Evolutionary conservation across 2,888 invertebrate species (phyloP).

Genomic region (Dolichomitus sp.): DNA sequence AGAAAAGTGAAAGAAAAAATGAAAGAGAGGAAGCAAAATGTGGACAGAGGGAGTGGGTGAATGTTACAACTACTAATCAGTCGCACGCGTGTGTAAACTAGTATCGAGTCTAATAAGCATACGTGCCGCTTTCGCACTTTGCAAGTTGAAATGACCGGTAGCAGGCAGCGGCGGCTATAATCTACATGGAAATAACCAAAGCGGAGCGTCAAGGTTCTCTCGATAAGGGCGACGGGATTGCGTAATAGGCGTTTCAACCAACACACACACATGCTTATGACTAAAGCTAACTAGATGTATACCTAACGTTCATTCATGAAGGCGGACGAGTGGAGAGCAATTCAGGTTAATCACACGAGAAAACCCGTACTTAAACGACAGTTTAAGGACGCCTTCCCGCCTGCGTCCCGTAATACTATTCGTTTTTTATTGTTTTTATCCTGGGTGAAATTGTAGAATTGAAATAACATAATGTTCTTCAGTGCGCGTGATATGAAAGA

Average conservation of each 20-base stretch:
- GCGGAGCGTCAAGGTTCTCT: slow-evolving; percentile 22
- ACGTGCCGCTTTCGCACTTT: slow-evolving; percentile 37
- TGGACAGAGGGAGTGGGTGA: not conserved
- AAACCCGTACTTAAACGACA: slow-evolving; percentile 28
- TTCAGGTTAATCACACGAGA: slow-evolving; percentile 61
- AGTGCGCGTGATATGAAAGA: not conserved
- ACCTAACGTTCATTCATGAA: slow-evolving; percentile 42
- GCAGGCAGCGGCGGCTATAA: slow-evolving; percentile 7
- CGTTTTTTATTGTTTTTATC: not conserved
- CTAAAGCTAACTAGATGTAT: slow-evolving; percentile 9
- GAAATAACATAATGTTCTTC: too few species aligned
- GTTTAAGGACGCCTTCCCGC: slow-evolving; percentile 20
- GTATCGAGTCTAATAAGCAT: slow-evolving; percentile 33
- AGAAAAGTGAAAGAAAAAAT: too few species aligned
- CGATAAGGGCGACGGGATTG: slow-evolving; percentile 55
- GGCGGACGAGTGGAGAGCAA: slow-evolving; percentile 46
- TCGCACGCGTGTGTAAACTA: slow-evolving; percentile 28
- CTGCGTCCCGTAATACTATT: slow-evolving; percentile 15
- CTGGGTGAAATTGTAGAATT: too few species aligned
- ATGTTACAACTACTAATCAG: not conserved
- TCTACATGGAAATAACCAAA: slow-evolving; percentile 34
- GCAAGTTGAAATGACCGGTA: slow-evolving; percentile 27
- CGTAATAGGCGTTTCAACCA: slow-evolving; percentile 20
- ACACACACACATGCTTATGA: not conserved
- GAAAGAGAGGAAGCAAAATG: not conserved